Base-by-base conservation (phyloP, 1,140 invertebrate genomes). In the Nebria ingens region DNA sequence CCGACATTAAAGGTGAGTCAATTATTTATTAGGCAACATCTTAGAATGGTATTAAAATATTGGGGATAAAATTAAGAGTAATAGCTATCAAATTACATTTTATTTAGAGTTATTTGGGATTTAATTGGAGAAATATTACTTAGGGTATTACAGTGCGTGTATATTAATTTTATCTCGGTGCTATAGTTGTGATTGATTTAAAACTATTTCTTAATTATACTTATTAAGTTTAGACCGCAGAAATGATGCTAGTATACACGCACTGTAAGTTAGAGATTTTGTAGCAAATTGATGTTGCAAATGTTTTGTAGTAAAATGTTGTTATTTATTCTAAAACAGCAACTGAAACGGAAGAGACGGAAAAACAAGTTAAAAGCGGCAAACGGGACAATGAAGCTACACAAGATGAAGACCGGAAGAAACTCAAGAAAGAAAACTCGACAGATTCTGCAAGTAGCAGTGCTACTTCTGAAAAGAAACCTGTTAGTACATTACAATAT, bases 1-100 rank as follows among this genome's bases (percentile, higher is more conserved):
- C 79, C 77, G 81, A 84, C 59, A 71, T 76, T 74, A 87, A 85
- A 74, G 77, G 86, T 85, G n/a, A n/a, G n/a, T n/a, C n/a, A n/a
- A n/a, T n/a, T n/a, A n/a, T n/a, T n/a, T n/a, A n/a, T n/a, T 71
- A 76, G 23, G 2, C 51, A 38, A 1, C 19, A 12, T 20, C 23
- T 54, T 34, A 38, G 25, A 23, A n/a, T n/a, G n/a, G n/a, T n/a
- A n/a, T n/a, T n/a, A n/a, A n/a, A n/a, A n/a, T n/a, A n/a, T n/a
- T n/a, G n/a, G n/a, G n/a, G n/a, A n/a, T n/a, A n/a, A n/a, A n/a
- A n/a, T n/a, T n/a, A n/a, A n/a, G n/a, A n/a, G n/a, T n/a, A n/a
- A n/a, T n/a, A n/a, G n/a, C n/a, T n/a, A n/a, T n/a, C n/a, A n/a
- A n/a, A n/a, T n/a, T n/a, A n/a, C n/a, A n/a, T n/a, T n/a, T n/a